Base-by-base conservation (phyloP, 2,888 invertebrate genomes). In the Cephus pulcher region DNA sequence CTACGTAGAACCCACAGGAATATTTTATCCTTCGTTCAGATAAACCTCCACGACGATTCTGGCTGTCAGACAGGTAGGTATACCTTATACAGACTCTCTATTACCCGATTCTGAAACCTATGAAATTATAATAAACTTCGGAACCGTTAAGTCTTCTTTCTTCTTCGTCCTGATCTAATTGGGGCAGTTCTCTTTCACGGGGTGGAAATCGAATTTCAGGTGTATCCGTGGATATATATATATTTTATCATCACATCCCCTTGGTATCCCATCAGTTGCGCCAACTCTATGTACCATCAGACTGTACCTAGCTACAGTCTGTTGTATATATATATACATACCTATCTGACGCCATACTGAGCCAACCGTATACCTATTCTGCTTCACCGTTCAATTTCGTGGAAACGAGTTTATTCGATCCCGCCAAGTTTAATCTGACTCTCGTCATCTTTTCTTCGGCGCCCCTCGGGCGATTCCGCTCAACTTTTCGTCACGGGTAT, bases 71-170 rank as follows among this genome's bases (percentile, higher is more conserved):
- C 56, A 56, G 40, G 40, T 23, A 56, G 40, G 23, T 56, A 9
- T 23, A 23, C 23, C 40, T 23, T 56, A 9, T 23, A 56, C 40
- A 34, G 74, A 23, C 71, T 40, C 23, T 34, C 73, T 4, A 12
- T 71, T 56, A 34, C 0, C 71, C 34, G 3, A 12, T 71, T 32
- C 12, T 1, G 56, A 70, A 75, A 75, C 71, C 69, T 78, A 78
- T 76, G 78, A 78, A 78, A 78, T 78, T 78, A 75, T 78, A 78
- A 78, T 78, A 78, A 78, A 78, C 73, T 73, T 78, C 71, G 68
- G 78, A 75, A 34, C 15, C 78, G 69, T 78, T 76, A 76, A 78
- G 75, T 78, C 69, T 76, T 40, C 34, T 35, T 74, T 78, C 69
- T 78, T 69, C 68, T 34, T 34, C 74, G 74, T 34, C 0, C 75